These are phyloP conservation scores for Miniopterus natalensis DNA, from an alignment of 2,113 vertebrate species.

Conservation along the genomic window DNA sequence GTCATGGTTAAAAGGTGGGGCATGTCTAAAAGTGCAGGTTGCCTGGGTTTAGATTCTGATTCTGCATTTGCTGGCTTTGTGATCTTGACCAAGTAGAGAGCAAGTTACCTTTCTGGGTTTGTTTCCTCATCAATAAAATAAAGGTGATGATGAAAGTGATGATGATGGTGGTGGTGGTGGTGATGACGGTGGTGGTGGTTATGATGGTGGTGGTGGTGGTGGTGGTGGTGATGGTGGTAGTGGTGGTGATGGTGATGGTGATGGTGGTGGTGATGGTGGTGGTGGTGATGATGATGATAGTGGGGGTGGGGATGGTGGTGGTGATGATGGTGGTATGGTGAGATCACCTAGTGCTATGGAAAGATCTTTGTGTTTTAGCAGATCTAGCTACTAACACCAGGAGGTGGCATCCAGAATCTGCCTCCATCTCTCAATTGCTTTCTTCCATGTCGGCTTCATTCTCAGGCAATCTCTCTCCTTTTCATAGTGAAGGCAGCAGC, in stretches of 20 bases:
- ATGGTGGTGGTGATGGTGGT: no score
- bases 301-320: no score
- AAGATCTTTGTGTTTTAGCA: background rate
- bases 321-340: background rate
- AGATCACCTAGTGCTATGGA: background rate
- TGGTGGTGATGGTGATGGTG: rapidly evolving
- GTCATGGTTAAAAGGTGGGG: background rate
- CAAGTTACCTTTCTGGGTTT: background rate
- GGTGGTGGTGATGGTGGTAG: rapidly evolving
- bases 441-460: background rate
- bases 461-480: background rate
- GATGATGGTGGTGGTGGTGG: no score
- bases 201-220: no score
- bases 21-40: background rate
- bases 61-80: background rate
- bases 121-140: background rate
- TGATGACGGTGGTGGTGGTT: background rate
- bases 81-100: background rate
- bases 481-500: background rate
- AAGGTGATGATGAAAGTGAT: background rate
- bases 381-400: background rate
- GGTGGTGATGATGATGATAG: rapidly evolving
- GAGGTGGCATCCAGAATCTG: background rate
- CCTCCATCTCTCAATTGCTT: background rate
- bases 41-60: background rate